Conservation (phyloP, 2,113 vertebrate genomes). For the Gallinago paraguaiae region DNA sequence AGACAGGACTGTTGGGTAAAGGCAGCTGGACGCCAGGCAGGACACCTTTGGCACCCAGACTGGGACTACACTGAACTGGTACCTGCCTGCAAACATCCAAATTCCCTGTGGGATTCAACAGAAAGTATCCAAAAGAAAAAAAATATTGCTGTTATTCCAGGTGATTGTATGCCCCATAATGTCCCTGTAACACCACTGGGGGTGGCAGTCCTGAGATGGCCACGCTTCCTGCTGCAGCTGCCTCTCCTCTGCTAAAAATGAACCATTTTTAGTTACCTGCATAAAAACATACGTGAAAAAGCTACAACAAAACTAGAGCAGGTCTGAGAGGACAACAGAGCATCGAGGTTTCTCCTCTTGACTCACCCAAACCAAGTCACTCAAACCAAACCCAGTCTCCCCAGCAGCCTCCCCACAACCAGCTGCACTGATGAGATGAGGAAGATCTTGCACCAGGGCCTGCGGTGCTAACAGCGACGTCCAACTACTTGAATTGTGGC, state of each 20-base stretch:
- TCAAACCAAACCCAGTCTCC: neutral
- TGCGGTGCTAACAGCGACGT: neutral
- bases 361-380: neutral
- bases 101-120: neutral
- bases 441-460: neutral
- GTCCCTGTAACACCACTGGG: neutral
- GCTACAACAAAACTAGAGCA: neutral
- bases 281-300: neutral
- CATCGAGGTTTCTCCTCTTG: neutral
- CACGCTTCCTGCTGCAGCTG: rapidly evolving
- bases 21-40: neutral
- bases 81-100: neutral
- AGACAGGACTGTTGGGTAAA: neutral
- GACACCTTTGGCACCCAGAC: neutral
- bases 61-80: neutral
- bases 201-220: neutral
- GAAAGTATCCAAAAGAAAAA: neutral
- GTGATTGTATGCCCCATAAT: neutral
- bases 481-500: neutral
- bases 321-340: neutral
- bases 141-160: neutral
- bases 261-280: neutral
- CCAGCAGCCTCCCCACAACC: neutral
- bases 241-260: neutral
- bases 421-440: rapidly evolving